Conservation (phyloP, 2,888 invertebrate species). For the Euplagia quadripunctaria region DNA sequence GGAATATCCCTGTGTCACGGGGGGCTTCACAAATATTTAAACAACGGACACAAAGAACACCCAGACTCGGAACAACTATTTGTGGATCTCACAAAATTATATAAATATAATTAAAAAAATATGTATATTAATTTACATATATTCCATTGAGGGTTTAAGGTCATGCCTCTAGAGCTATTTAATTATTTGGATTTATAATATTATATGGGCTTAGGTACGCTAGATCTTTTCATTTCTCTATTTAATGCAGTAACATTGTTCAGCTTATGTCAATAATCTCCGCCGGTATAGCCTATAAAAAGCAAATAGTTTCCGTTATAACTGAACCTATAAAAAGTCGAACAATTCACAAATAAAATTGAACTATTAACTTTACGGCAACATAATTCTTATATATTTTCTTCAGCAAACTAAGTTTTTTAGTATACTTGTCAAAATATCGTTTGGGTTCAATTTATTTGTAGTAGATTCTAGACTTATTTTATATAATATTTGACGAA, state of each 20-base stretch:
- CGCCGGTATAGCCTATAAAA: conserved; percentile 32
- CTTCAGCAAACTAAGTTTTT: conserved; percentile 21
- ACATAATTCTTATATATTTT: conserved; percentile 31
- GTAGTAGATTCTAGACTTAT: conserved; percentile 19
- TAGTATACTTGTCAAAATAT: neutral
- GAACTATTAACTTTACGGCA: conserved; percentile 38
- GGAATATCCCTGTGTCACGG: too few relatives aligned
- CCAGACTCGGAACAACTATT: too few relatives aligned
- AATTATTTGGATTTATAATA: too few relatives aligned
- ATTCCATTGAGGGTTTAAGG: too few relatives aligned
- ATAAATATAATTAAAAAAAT: too few relatives aligned
- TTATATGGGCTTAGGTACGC: neutral
- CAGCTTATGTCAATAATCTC: conserved; percentile 30
- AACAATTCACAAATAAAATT: conserved; percentile 36
- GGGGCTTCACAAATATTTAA: too few relatives aligned
- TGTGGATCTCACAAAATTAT: too few relatives aligned
- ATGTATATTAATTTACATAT: too few relatives aligned
- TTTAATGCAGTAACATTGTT: neutral
- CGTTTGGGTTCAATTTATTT: conserved; percentile 14
- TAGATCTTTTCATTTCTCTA: neutral
- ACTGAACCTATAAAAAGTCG: conserved; percentile 37
- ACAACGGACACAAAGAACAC: too few relatives aligned
- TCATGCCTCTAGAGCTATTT: too few relatives aligned
- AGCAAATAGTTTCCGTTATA: conserved; percentile 19
- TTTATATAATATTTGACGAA: conserved; percentile 16